A percentile compares a stretch with the other conserved stretches of the same genome.
phyloP scores from a whole-genome alignment of 2,797 vertebrate genomes.

The Stomatorhinus walkeri region DNA sequence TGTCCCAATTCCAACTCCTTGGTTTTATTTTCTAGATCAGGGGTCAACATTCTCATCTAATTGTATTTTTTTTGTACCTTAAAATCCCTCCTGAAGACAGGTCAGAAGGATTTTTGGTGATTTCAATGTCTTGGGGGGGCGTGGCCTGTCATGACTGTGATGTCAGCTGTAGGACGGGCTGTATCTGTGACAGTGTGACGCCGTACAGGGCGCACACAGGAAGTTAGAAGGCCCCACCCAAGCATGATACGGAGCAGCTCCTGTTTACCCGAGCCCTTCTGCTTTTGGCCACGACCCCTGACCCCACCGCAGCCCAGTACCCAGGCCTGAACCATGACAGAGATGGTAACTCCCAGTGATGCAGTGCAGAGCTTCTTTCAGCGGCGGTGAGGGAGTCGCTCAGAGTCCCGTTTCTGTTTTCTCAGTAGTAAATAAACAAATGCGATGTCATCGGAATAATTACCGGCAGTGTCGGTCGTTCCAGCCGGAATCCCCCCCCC shows the following conservation, averaged over 20 bases:
- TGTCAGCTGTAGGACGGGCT: constrained; percentile 31
- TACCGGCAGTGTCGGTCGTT: not conserved
- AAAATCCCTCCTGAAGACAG: not conserved
- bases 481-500: not conserved
- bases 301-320: not conserved
- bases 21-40: not conserved
- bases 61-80: not conserved
- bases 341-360: not conserved
- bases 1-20: not conserved
- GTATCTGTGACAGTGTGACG: constrained; percentile 42
- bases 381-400: not conserved
- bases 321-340: not conserved
- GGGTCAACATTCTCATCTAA: not conserved
- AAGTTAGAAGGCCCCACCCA: constrained; percentile 13
- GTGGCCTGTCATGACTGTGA: not conserved
- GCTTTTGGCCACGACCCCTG: constrained; percentile 8
- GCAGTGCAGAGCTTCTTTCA: not conserved
- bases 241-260: not conserved
- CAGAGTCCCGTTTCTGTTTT: not conserved
- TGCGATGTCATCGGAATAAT: not conserved
- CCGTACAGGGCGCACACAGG: constrained; percentile 40
- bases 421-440: constrained; percentile 3
- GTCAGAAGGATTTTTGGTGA: not conserved
- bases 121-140: not conserved
- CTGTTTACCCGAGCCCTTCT: not conserved